Base-by-base conservation (phyloP, 1,140 invertebrate species). In the Tetramorium parvispinum region DNA sequence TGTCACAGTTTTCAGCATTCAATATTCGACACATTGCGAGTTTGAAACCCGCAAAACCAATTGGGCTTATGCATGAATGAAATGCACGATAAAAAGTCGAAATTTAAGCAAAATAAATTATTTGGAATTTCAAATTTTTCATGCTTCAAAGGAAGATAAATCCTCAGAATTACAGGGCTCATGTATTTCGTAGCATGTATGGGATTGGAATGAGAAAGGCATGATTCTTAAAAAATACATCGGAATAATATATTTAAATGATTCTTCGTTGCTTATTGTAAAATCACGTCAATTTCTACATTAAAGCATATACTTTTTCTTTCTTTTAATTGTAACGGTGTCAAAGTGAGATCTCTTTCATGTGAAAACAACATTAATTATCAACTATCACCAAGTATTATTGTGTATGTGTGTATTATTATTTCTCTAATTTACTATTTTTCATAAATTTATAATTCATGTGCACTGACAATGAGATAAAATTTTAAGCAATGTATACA, bases 1-100 rank as follows among this genome's bases (percentile, higher is more conserved):
- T 71, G 85, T 87, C 13, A 49, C 7, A 40, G 49, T 68, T 27
- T 49, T 65, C 40, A 1, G 40, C 55, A 59, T 46, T 10, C 16
- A 24, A 0, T 71, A 77, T 13, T 21, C 5, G 71, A 65, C 11
- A 73, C 66, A 88, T 88, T 85, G 75, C 40, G 37, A 73, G 61
- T 55, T 55, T 79, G 68, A 73, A 59, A 46, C 76, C 55, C 55
- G 27, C n/a, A 49, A 88, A 16, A 32, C 32, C 66, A 57, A 7
- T 55, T 53, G 51, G 18, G 13, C 10, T 43, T 40, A n/a, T 53
- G 57, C 76, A 21, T 18, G 53, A 37, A n/a, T 24, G 16, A 63
- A 78, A 68, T 46, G 68, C 75, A 46, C 66, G 51, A 51, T 59
- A 43, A 59, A 57, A 68, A 10, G 7, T 59, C 3, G 3, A 32